Evolutionary conservation across 2,113 vertebrate species (phyloP).

Genomic region (Trogon melanurus): DNA sequence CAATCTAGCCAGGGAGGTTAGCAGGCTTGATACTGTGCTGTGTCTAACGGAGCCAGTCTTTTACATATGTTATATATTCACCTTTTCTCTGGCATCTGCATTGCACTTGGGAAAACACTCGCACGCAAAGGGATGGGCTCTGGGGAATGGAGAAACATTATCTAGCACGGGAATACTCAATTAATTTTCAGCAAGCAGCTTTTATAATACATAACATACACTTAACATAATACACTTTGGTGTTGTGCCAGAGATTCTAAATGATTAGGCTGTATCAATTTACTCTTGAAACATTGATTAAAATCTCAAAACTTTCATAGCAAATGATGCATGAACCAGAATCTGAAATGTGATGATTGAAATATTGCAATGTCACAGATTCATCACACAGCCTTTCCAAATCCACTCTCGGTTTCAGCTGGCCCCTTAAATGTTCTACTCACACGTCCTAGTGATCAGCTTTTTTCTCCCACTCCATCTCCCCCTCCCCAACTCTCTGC

Average conservation of each 20-base stretch:
- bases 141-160: constrained; percentile 66
- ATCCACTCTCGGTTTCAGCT: constrained; percentile 58
- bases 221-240: constrained; percentile 71
- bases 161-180: constrained; percentile 71
- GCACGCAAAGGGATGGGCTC: constrained; percentile 70
- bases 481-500: background rate
- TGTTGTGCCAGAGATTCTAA: constrained; percentile 64
- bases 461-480: background rate
- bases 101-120: constrained; percentile 71
- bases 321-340: constrained; percentile 73
- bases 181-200: constrained; percentile 71
- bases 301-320: constrained; percentile 72
- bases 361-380: constrained; percentile 71
- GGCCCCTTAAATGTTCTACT: constrained; percentile 62
- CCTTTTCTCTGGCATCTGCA: constrained; percentile 72
- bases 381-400: constrained; percentile 66
- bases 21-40: constrained; percentile 26
- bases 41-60: constrained; percentile 50
- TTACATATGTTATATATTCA: constrained; percentile 72
- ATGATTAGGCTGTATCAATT: constrained; percentile 72
- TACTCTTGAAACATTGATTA: constrained; percentile 73
- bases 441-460: constrained; percentile 44
- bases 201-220: constrained; percentile 73
- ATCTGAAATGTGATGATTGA: constrained; percentile 72
- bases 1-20: background rate